These are phyloP conservation scores for Saturnia pavonia DNA, from an alignment of 2,888 invertebrate species.

Conservation along the genomic window DNA sequence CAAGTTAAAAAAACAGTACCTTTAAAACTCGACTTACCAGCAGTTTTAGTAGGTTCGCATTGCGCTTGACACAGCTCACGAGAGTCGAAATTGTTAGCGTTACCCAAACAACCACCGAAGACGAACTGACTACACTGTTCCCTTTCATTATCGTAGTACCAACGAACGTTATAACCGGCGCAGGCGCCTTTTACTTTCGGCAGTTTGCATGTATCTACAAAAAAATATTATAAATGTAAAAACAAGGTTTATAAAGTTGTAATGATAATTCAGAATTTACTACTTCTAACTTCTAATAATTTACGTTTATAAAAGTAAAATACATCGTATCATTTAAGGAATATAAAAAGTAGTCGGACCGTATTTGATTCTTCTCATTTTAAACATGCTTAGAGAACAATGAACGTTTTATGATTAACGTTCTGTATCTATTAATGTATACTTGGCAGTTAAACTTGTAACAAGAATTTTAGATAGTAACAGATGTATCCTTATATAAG, in stretches of 20 bases:
- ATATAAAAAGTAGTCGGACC: too few species aligned
- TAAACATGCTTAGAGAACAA: too few species aligned
- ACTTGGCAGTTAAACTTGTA: background rate
- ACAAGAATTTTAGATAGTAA: background rate
- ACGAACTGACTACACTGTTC: constrained; percentile 92
- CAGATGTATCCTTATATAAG: too few species aligned
- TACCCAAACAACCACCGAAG: constrained; percentile 96
- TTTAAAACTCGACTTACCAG: constrained; percentile 77
- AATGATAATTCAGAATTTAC: background rate
- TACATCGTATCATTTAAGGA: too few species aligned
- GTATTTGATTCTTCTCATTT: background rate
- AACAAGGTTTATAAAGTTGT: background rate
- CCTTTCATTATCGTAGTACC: constrained; percentile 90
- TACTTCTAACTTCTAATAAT: background rate
- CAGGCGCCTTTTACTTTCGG: constrained; percentile 93
- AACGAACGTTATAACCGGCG: constrained; percentile 88
- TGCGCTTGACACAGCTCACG: constrained; percentile 88
- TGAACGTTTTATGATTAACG: background rate
- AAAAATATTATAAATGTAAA: background rate
- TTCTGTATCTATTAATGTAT: background rate
- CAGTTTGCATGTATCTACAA: constrained; percentile 87
- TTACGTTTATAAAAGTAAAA: too few species aligned
- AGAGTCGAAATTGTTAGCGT: constrained; percentile 92
- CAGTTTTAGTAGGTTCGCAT: constrained; percentile 82
- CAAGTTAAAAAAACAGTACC: background rate